A percentile compares a stretch with the other conserved stretches of the same genome.
These are phyloP conservation scores for Penaeus japonicus DNA, from an alignment of 1,140 invertebrate genomes.

Conservation along the genomic window DNA sequence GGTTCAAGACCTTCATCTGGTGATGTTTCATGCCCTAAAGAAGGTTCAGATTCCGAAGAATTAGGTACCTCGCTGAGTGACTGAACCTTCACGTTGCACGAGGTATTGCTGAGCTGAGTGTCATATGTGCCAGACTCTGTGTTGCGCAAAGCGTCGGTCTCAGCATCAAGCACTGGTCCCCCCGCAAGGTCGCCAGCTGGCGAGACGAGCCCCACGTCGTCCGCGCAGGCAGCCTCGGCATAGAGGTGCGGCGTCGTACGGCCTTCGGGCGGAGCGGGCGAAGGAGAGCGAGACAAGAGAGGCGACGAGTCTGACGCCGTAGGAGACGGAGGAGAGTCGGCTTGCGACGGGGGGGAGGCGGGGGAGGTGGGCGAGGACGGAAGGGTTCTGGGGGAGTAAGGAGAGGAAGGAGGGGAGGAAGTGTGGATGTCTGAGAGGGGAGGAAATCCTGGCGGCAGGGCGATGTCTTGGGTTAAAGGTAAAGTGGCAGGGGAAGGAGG, in stretches of 20 bases:
- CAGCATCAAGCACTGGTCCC: too few relatives aligned
- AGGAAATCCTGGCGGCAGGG: neutral
- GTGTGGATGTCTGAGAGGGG: neutral
- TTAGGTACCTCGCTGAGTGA: too few relatives aligned
- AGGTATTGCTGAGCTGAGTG: too few relatives aligned
- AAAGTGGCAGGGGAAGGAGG: conserved; percentile 23
- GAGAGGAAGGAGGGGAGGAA: conserved; percentile 13
- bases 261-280: neutral
- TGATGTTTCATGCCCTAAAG: too few relatives aligned
- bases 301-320: neutral
- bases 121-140: too few relatives aligned
- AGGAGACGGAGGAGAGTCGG: conserved; percentile 32
- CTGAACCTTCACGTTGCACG: too few relatives aligned
- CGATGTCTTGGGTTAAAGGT: neutral
- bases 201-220: neutral
- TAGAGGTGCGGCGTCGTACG: neutral
- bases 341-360: neutral
- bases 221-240: neutral
- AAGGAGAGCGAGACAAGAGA: neutral
- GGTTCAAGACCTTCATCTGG: too few relatives aligned
- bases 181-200: too few relatives aligned
- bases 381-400: conserved; percentile 29
- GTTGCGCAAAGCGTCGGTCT: too few relatives aligned
- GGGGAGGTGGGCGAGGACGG: conserved; percentile 32
- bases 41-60: too few relatives aligned